Evolutionary conservation across 2,888 invertebrate genomes (phyloP), one percentile per base, ranked within the genome.

Genomic region (Spisula solida): DNA sequence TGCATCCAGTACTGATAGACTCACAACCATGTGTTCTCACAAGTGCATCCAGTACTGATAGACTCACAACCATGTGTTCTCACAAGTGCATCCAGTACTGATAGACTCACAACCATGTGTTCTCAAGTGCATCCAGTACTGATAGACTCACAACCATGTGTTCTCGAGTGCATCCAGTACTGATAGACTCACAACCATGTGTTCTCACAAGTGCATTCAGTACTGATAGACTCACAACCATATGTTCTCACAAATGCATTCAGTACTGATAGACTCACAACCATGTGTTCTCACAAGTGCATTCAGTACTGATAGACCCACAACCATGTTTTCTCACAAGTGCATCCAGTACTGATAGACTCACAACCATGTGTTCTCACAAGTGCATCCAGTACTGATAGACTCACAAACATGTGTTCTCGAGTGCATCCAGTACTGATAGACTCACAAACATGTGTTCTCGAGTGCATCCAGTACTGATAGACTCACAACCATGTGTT

Each of bases 231-330:
- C 34, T 34, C 41, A 2, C 31, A 34, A 75, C 34, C 75, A 75
- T 75, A 20, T 75, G 75, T 75, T 75, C 34, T 34, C 34, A n/a
- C n/a, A 16, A 25, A 34, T 75, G 25, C 75, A 75, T 75, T 75
- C 31, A 75, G 31, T 70, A 16, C 41, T 41, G 41, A 5, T 5
- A 41, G 41, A 41, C 2, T 41, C 41, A 5, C 41, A 41, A 41
- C 41, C 41, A n/a, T n/a, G n/a, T n/a, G n/a, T n/a, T n/a, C n/a
- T n/a, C n/a, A n/a, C n/a, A n/a, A n/a, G n/a, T n/a, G n/a, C n/a
- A n/a, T n/a, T n/a, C n/a, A n/a, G n/a, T n/a, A 31, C 75, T 75
- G 75, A 75, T 75, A 31, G 14, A 66, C 34, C 16, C 41, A 2
- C 31, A 34, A 75, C 34, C 75, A 75, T 75, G 16, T 75, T 31